Evolutionary conservation across 2,113 vertebrate genomes (phyloP).

Genomic region (Pomatorhinus ruficollis): DNA sequence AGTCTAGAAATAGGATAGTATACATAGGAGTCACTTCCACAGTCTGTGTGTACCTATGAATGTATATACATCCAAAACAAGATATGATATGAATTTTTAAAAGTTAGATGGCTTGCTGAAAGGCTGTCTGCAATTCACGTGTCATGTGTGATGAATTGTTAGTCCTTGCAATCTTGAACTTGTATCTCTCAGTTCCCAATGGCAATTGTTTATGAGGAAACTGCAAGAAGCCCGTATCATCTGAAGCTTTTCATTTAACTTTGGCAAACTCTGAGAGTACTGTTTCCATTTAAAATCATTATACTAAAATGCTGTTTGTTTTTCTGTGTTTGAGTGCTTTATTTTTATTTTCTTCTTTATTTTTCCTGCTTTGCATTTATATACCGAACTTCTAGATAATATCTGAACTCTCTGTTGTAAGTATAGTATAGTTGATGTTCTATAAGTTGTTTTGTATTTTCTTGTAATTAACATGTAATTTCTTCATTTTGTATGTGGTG

Average conservation of each 20-base stretch:
- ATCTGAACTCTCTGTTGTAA: slow-evolving; percentile 81
- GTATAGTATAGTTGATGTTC: slow-evolving; percentile 30
- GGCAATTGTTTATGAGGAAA: neutral
- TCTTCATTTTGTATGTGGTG: neutral
- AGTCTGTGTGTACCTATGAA: neutral
- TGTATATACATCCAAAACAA: neutral
- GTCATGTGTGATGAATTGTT: neutral
- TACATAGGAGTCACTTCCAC: neutral
- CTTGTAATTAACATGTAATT: neutral
- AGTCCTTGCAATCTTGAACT: neutral
- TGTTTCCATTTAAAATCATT: neutral
- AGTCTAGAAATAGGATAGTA: neutral
- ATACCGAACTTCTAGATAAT: slow-evolving; percentile 75
- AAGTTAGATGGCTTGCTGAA: neutral
- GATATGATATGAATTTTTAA: neutral
- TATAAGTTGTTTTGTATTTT: neutral
- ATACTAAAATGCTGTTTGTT: neutral
- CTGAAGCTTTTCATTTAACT: neutral
- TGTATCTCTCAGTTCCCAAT: neutral
- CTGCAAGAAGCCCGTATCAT: neutral
- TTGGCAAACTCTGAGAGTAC: neutral
- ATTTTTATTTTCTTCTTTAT: slow-evolving; percentile 3
- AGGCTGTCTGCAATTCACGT: neutral
- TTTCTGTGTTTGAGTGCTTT: neutral
- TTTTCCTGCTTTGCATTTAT: slow-evolving; percentile 44